Evolutionary conservation across 1,140 invertebrate genomes (phyloP).

Genomic region (Hycleus cichorii): DNA sequence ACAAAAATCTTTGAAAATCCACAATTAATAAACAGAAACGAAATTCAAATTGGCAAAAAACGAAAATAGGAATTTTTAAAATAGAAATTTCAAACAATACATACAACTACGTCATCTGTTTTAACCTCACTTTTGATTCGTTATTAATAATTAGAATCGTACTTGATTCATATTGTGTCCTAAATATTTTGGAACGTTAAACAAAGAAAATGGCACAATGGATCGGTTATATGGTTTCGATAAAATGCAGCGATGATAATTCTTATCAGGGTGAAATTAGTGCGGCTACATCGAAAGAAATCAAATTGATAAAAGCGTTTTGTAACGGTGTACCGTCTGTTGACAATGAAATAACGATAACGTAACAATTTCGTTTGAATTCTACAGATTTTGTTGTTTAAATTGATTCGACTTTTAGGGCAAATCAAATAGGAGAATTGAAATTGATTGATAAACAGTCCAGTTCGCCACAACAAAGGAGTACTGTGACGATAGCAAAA

Average conservation of each 20-base stretch:
- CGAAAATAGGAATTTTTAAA: too few species aligned
- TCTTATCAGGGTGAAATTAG: constrained; percentile 75
- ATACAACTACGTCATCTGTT: too few species aligned
- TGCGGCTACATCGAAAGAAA: constrained; percentile 58
- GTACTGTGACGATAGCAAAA: constrained; percentile 48
- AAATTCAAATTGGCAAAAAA: too few species aligned
- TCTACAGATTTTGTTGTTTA: neutral
- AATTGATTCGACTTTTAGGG: constrained; percentile 42
- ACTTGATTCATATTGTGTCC: too few species aligned
- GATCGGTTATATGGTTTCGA: constrained; percentile 69
- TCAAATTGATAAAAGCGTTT: constrained; percentile 71
- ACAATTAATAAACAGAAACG: too few species aligned
- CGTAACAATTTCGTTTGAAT: constrained; percentile 13
- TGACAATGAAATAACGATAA: constrained; percentile 26
- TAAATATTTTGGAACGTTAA: too few species aligned
- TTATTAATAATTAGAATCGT: too few species aligned
- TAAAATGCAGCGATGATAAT: constrained; percentile 60
- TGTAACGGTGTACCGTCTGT: constrained; percentile 67
- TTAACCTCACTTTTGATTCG: too few species aligned
- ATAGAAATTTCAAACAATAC: too few species aligned
- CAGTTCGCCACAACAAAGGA: constrained; percentile 36
- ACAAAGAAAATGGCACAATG: constrained; percentile 49
- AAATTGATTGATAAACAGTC: constrained; percentile 52
- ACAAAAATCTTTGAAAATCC: too few species aligned
- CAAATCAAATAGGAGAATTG: constrained; percentile 52